A percentile compares a stretch with the other conserved stretches of the same genome.
phyloP scores from a whole-genome alignment of 2,113 vertebrate species.

The Thalassoma bifasciatum region DNA sequence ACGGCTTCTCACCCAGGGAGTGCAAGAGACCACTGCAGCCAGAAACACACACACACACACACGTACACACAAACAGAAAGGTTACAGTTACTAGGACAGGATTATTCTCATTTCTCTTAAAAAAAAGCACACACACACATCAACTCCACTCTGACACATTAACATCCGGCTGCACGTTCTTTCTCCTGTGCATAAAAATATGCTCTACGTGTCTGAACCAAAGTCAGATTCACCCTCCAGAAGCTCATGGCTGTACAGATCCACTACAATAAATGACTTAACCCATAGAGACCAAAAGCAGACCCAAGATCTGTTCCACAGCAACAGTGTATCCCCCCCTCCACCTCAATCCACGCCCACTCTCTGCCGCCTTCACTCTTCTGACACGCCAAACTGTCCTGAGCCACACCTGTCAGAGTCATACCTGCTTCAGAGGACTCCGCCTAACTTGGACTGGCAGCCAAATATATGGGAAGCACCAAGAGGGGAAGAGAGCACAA shows the following conservation, averaged over 20 bases:
- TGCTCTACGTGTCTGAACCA: too few species aligned
- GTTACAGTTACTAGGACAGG: constrained; percentile 50
- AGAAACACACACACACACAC: constrained; percentile 44
- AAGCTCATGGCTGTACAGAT: neutral
- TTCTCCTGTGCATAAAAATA: too few species aligned
- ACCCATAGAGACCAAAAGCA: constrained; percentile 48
- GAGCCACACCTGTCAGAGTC: constrained; percentile 63
- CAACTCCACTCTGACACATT: neutral
- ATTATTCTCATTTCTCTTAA: constrained; percentile 2
- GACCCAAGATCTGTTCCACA: constrained; percentile 42
- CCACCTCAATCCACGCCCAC: constrained; percentile 36
- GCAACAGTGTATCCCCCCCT: too few species aligned
- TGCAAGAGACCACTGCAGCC: constrained; percentile 31
- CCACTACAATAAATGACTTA: neutral
- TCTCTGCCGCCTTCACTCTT: neutral
- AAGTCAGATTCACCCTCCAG: neutral
- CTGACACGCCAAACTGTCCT: constrained; percentile 9
- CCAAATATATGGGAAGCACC: constrained; percentile 45
- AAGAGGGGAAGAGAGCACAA: constrained; percentile 51
- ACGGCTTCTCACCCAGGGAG: constrained; percentile 48
- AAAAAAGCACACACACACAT: constrained; percentile 10
- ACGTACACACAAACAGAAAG: too few species aligned
- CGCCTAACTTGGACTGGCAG: constrained; percentile 70
- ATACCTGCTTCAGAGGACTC: constrained; percentile 74
- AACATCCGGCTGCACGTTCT: too few species aligned